A percentile compares a stretch with the other conserved stretches of the same genome.
These are phyloP conservation scores for Paradisaea rubra DNA, from an alignment of 2,113 vertebrate species.

Conservation along the genomic window DNA sequence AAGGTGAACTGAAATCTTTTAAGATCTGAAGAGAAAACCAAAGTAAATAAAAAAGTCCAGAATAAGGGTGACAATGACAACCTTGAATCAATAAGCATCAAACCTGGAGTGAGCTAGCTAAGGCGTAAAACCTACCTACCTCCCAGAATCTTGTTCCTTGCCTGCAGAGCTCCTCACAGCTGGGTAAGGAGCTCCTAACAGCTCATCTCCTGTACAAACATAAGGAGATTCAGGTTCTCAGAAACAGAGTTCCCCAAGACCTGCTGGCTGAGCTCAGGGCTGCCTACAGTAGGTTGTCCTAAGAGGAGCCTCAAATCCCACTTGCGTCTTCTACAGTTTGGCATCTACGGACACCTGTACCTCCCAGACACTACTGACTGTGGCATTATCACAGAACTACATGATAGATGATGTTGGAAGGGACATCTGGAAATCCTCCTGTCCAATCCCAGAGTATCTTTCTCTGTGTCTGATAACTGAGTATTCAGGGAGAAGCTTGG, in stretches of 20 bases:
- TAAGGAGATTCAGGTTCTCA: not conserved
- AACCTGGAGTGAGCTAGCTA: not conserved
- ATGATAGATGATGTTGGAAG: not conserved
- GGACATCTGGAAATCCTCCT: not conserved
- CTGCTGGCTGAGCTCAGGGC: not conserved
- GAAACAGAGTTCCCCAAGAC: not conserved
- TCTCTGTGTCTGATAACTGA: not conserved
- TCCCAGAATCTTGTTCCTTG: not conserved
- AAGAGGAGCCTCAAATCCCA: not conserved
- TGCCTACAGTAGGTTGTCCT: not conserved
- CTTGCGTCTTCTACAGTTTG: accelerated
- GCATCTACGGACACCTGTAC: not conserved
- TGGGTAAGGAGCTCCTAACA: not conserved
- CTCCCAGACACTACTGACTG: not conserved
- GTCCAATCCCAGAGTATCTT: not conserved
- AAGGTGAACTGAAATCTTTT: slow-evolving; percentile 25
- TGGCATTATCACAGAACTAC: not conserved
- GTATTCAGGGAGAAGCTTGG: not conserved
- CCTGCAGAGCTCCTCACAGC: not conserved
- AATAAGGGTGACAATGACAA: not conserved
- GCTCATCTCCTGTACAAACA: not conserved
- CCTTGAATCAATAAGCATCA: not conserved
- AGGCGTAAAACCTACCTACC: not conserved
- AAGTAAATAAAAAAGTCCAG: not conserved
- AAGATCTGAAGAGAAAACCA: slow-evolving; percentile 20